Conservation (phyloP, 2,888 invertebrate species). For the Liodrosophila aerea region DNA sequence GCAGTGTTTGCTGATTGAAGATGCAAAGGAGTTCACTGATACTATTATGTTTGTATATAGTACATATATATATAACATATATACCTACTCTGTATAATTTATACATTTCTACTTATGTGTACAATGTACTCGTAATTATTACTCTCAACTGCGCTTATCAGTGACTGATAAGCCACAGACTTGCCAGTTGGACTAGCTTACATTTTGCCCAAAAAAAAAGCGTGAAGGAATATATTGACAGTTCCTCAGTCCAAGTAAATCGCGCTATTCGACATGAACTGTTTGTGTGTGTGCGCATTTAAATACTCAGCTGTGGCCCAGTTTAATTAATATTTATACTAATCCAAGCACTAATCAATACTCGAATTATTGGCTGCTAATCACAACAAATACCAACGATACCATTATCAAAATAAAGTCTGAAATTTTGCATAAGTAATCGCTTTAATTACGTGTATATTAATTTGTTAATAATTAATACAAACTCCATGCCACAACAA, state of each 20-base stretch:
- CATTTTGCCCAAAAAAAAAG: conserved; percentile 3
- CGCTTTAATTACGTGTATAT: conserved; percentile 2
- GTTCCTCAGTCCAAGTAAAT: conserved; percentile 46
- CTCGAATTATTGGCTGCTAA: no score
- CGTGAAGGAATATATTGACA: conserved; percentile 21
- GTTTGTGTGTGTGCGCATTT: conserved; percentile 40
- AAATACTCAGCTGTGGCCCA: conserved; percentile 20
- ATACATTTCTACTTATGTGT: background rate
- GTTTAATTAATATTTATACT: conserved; percentile 17
- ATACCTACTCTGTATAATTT: no score
- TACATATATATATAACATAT: no score
- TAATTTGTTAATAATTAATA: background rate
- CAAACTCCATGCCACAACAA: conserved; percentile 4
- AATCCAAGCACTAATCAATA: no score
- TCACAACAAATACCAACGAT: conserved; percentile 1
- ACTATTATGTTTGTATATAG: no score
- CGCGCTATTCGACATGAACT: conserved; percentile 25
- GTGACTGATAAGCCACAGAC: conserved; percentile 14
- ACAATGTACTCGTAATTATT: conserved; percentile 22
- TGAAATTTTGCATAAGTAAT: conserved; percentile 48
- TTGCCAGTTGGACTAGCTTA: background rate
- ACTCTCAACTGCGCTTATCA: conserved; percentile 47
- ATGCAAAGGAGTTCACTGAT: no score
- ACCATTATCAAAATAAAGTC: conserved; percentile 1
- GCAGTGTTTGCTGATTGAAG: no score